Evolutionary conservation across 1,140 invertebrate species (phyloP), one percentile per base, ranked within the genome.

Genomic region (Drosophila virilis): DNA sequence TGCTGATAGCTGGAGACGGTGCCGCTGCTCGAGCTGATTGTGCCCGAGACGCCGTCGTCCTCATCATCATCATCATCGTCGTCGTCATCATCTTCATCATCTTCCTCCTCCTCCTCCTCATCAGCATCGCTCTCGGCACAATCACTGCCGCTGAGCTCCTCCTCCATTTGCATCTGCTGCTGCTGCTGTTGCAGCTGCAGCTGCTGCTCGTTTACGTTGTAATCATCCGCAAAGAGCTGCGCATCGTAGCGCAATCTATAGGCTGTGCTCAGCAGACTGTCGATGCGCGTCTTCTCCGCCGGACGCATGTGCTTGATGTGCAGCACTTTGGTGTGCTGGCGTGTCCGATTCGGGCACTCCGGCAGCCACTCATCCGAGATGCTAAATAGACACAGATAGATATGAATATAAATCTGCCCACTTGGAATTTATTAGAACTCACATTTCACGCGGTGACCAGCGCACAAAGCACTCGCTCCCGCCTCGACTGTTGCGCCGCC

Each of bases 371-470:
- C 91, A 54, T 92, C 89, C 35, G 85, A 84, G 8, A 92, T 91
- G 40, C 91, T 91, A 32, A n/a, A 45, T 12, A 2, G 2, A 13
- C 7, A 33, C 7, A 15, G 0, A 2, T 1, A 38, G 1, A 15
- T 7, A 55, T 10, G 8, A 15, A 52, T 15, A 9, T 1, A 13
- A 10, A 5, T 28, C 9, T 7, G 10, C 0, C 8, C 7, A 1
- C 0, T 10, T 28, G 22, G 9, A 2, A 12, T 33, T 59, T 6
- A 1, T 10, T 8, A 32, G 45, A 6, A 50, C 79, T 91, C 78
- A 92, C 92, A 92, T 92, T 67, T 91, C 90, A n/a, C 78, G 69
- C 3, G 92, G 92, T 12, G 81, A 88, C 92, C 92, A 92, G 46
- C 79, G 78, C 12, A 92, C 80, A 17, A 90, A 91, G 64, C 90